phyloP scores from a whole-genome alignment of 1,140 invertebrate genomes.

The Lethocerus indicus region DNA sequence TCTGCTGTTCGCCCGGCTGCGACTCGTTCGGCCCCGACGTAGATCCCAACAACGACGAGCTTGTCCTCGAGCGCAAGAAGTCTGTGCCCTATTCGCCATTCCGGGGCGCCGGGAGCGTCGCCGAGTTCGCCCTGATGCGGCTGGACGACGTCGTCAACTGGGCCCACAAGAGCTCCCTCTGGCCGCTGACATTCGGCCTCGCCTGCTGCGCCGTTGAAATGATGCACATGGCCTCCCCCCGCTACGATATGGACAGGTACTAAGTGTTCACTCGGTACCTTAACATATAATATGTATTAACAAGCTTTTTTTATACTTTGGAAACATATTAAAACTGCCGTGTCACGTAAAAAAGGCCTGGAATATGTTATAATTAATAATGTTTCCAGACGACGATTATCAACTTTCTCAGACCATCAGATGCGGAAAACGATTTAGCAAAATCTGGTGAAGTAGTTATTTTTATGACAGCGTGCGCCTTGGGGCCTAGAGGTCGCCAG shows the following conservation, averaged over 20 bases:
- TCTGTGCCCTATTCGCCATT: constrained; percentile 12
- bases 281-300: neutral
- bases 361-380: neutral
- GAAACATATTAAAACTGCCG: neutral
- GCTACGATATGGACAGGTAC: constrained; percentile 92
- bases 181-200: constrained; percentile 92
- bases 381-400: neutral
- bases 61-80: too few species aligned
- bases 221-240: constrained; percentile 98
- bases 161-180: constrained; percentile 41
- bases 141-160: constrained; percentile 5
- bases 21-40: too few species aligned
- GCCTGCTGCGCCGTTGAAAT: constrained; percentile 98
- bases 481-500: too few species aligned
- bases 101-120: neutral
- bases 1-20: too few species aligned
- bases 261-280: neutral
- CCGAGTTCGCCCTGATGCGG: constrained; percentile 3
- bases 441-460: neutral
- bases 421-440: neutral
- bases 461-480: too few species aligned
- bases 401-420: neutral
- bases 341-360: neutral
- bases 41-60: too few species aligned
- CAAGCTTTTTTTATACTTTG: neutral